Percentiles rank a stretch among this genome's conserved stretches.
Conservation (phyloP, 2,113 vertebrate species). For the Phainopepla nitens region DNA sequence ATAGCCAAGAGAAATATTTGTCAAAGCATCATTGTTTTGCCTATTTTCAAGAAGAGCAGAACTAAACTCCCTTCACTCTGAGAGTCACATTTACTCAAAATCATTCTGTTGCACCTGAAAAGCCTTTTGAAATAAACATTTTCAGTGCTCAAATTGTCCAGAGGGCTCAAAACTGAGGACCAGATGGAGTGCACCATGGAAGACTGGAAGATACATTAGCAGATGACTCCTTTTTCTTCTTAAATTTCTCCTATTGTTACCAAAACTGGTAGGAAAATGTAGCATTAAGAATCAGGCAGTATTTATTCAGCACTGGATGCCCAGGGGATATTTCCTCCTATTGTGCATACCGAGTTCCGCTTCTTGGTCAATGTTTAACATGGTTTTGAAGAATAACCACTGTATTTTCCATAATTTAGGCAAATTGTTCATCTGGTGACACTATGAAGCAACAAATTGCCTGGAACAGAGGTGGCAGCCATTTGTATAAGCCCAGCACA, state of each 20-base stretch:
- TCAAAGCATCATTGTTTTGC: neutral
- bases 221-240: neutral
- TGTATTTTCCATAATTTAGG: neutral
- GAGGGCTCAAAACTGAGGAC: neutral
- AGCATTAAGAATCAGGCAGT: neutral
- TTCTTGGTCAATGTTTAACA: neutral
- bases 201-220: neutral
- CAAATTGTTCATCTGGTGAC: neutral
- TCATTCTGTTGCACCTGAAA: conserved; percentile 41
- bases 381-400: neutral
- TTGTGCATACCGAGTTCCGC: neutral
- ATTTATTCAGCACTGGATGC: neutral
- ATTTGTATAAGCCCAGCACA: rapidly evolving
- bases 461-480: neutral
- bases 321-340: neutral
- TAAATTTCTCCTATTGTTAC: neutral
- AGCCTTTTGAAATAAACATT: neutral
- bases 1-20: conserved; percentile 16
- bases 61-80: neutral
- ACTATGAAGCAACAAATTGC: neutral
- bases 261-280: too few species aligned
- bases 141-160: neutral
- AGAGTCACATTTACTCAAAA: conserved; percentile 14
- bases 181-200: neutral
- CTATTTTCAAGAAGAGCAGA: neutral